Conservation (phyloP, 2,797 vertebrate species). For the Cyprinella venusta region DNA sequence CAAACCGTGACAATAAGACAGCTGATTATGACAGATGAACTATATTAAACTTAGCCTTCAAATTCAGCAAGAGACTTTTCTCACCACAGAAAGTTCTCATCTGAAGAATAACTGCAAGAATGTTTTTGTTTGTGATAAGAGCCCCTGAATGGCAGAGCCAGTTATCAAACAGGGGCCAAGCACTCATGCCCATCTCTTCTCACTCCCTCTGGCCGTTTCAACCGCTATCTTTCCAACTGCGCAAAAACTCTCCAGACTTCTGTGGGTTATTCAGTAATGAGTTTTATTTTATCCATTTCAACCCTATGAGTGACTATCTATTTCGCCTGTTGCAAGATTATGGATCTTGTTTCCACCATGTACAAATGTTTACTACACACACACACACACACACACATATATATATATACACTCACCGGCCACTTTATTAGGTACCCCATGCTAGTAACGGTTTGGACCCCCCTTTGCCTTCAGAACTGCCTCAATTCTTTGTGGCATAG, state of each 20-base stretch:
- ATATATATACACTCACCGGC: too few species aligned
- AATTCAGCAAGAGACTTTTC: neutral
- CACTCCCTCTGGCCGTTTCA: neutral
- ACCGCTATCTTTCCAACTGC: neutral
- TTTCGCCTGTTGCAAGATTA: neutral
- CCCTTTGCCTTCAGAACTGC: too few species aligned
- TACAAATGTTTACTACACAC: neutral
- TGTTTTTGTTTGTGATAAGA: slow-evolving; percentile 43
- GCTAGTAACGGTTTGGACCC: too few species aligned
- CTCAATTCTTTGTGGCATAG: too few species aligned
- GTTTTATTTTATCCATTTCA: neutral
- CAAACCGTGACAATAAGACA: neutral
- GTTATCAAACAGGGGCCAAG: slow-evolving; percentile 33
- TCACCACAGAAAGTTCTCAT: neutral
- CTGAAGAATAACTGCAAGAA: slow-evolving; percentile 14
- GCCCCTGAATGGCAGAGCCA: neutral
- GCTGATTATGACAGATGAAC: neutral
- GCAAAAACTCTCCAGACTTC: slow-evolving; percentile 32
- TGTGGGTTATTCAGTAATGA: neutral
- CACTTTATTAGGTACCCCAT: too few species aligned
- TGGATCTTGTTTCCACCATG: neutral
- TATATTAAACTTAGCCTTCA: neutral
- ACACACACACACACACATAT: too few species aligned
- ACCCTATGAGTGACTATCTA: neutral
- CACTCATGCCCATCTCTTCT: neutral